Evolutionary conservation across 2,113 vertebrate genomes (phyloP).

Genomic region (Dromiciops gliroides): DNA sequence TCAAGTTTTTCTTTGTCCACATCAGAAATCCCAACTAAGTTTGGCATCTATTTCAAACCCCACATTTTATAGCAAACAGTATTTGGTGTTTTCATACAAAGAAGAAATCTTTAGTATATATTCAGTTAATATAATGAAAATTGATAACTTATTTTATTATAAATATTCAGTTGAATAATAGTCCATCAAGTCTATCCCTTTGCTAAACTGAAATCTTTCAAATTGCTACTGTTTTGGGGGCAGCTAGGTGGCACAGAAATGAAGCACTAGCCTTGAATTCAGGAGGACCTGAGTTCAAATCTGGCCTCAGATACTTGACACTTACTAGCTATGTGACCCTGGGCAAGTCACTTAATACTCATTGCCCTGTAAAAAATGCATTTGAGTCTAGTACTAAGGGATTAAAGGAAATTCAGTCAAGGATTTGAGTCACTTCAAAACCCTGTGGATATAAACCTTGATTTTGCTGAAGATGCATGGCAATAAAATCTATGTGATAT

Average conservation of each 20-base stretch:
- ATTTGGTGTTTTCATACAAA: constrained; percentile 33
- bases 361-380: too few relatives aligned
- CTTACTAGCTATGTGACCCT: too few relatives aligned
- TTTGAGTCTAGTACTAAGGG: too few relatives aligned
- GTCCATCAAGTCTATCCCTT: not conserved
- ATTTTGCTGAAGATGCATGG: not conserved
- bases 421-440: too few relatives aligned
- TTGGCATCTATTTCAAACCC: constrained; percentile 15
- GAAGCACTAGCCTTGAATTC: too few relatives aligned
- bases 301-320: too few relatives aligned
- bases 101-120: constrained; percentile 31
- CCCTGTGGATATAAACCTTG: not conserved
- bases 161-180: constrained; percentile 27
- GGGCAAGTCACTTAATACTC: too few relatives aligned
- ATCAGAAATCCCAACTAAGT: constrained; percentile 18
- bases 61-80: constrained; percentile 25
- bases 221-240: not conserved
- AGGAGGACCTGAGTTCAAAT: too few relatives aligned
- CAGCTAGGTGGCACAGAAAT: too few relatives aligned
- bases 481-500: not conserved
- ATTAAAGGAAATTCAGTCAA: too few relatives aligned
- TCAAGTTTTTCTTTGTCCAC: constrained; percentile 37
- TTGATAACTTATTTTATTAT: constrained; percentile 54
- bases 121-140: constrained; percentile 6
- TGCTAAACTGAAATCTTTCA: not conserved